These are phyloP conservation scores for Crotalus helleri DNA, from an alignment of 2,113 vertebrate genomes.

Conservation along the genomic window DNA sequence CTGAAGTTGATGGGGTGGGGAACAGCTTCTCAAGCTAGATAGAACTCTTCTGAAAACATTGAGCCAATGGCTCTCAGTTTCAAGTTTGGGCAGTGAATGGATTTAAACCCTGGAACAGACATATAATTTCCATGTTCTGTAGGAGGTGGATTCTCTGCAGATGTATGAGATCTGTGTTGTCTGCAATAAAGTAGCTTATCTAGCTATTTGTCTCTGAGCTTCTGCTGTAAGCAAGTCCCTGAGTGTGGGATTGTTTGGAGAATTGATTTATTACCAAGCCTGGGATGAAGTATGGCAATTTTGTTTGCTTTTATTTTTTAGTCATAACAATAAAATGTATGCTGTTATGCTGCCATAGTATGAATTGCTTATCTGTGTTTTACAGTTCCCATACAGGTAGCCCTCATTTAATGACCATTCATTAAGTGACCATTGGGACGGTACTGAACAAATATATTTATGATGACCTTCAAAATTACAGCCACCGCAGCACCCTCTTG, in stretches of 20 bases:
- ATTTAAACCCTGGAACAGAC: neutral
- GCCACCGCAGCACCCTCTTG: neutral
- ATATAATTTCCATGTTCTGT: neutral
- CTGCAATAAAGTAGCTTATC: neutral
- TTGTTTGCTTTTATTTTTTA: neutral
- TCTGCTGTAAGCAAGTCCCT: neutral
- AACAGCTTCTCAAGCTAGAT: neutral
- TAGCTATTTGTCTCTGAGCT: neutral
- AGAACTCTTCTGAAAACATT: neutral
- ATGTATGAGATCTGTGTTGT: neutral
- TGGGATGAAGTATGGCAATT: neutral
- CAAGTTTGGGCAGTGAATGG: neutral
- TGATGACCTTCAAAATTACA: neutral
- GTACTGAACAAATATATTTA: neutral
- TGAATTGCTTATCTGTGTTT: neutral
- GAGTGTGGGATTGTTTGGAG: neutral
- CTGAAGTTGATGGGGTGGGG: neutral
- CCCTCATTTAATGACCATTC: neutral
- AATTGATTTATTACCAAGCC: neutral
- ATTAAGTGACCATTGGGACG: neutral
- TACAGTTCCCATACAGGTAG: neutral
- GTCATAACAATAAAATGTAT: neutral
- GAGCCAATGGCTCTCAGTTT: neutral
- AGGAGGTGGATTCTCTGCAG: neutral
- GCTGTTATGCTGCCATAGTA: neutral